Conservation (phyloP, 2,888 invertebrate species). For the Falcaria lacertinaria region DNA sequence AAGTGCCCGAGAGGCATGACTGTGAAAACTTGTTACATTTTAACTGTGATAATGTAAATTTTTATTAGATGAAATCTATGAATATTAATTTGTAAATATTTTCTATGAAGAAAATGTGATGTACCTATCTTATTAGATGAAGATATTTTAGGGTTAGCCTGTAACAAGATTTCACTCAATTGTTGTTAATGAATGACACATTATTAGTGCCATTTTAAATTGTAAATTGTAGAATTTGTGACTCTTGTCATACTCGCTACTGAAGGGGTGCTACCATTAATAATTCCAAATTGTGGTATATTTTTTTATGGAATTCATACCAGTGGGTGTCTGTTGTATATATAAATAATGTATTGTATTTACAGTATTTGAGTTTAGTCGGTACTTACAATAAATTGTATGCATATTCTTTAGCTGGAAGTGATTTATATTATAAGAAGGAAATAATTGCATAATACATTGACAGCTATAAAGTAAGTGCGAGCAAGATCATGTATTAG, state of each 20-base stretch:
- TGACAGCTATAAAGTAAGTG: conserved; percentile 72
- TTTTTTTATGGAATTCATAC: conserved; percentile 78
- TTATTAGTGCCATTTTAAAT: conserved; percentile 77
- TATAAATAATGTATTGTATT: conserved; percentile 75
- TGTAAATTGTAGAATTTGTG: conserved; percentile 77
- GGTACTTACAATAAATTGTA: conserved; percentile 75
- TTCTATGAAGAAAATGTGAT: conserved; percentile 65
- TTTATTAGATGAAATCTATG: conserved; percentile 76
- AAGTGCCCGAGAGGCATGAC: conserved; percentile 63
- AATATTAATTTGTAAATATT: conserved; percentile 72
- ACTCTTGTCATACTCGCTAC: conserved; percentile 81
- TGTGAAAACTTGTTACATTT: conserved; percentile 79
- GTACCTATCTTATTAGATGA: conserved; percentile 63
- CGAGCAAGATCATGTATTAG: conserved; percentile 69
- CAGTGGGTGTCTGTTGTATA: conserved; percentile 77
- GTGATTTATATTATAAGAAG: conserved; percentile 76
- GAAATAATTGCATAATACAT: conserved; percentile 75
- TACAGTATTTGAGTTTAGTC: conserved; percentile 78
- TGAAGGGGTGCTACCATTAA: conserved; percentile 81
- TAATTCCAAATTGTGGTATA: conserved; percentile 78
- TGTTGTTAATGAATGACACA: conserved; percentile 78
- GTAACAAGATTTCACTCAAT: conserved; percentile 79
- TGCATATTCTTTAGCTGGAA: conserved; percentile 77
- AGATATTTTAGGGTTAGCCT: conserved; percentile 73
- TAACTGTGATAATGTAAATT: conserved; percentile 78